Conservation (phyloP, 2,888 invertebrate genomes). For the Blomia tropicalis region DNA sequence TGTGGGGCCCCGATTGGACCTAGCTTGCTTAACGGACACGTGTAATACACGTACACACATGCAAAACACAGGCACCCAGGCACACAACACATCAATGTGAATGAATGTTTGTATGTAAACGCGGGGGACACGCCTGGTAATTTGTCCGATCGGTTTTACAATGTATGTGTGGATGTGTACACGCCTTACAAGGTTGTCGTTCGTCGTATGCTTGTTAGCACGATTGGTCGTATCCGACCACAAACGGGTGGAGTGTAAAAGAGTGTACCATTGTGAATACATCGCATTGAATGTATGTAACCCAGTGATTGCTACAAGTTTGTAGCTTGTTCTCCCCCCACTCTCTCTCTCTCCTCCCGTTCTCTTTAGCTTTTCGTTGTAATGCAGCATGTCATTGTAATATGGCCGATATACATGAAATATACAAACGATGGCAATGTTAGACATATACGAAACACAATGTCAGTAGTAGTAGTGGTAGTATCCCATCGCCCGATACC, state of each 20-base stretch:
- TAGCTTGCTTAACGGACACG: too few relatives aligned
- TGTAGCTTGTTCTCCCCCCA: not conserved
- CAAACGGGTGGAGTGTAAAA: not conserved
- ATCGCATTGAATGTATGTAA: not conserved
- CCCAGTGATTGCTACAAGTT: slow-evolving; percentile 18
- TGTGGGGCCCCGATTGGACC: too few relatives aligned
- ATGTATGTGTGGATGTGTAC: too few relatives aligned
- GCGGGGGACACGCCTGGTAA: slow-evolving; percentile 8
- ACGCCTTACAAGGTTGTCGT: slow-evolving; percentile 9
- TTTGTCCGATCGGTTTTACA: too few relatives aligned
- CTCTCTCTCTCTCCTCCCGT: not conserved
- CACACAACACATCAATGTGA: not conserved
- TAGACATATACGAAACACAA: not conserved
- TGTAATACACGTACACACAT: too few relatives aligned
- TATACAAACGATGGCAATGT: not conserved
- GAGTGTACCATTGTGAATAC: not conserved
- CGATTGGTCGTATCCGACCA: not conserved
- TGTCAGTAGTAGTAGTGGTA: too few relatives aligned
- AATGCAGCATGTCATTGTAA: not conserved
- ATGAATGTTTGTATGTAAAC: not conserved
- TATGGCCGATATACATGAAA: not conserved
- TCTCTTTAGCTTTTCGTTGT: not conserved
- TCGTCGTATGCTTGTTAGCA: not conserved
- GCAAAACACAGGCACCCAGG: not conserved
- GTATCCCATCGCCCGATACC: too few relatives aligned